Evolutionary conservation across 2,888 invertebrate genomes (phyloP).

Genomic region (Chymomyza caudatula): DNA sequence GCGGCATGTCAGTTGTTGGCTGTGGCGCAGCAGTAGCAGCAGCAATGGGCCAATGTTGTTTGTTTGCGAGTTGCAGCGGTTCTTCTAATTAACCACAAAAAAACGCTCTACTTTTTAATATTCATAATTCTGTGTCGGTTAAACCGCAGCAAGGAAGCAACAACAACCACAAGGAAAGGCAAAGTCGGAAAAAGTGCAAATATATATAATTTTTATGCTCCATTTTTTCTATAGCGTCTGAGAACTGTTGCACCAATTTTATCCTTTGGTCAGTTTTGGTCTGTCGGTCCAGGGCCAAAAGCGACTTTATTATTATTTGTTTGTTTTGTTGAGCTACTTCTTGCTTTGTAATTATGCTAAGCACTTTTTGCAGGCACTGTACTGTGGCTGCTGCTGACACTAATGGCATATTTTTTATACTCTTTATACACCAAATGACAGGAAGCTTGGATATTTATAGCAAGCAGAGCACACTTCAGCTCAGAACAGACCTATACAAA

Average conservation of each 20-base stretch:
- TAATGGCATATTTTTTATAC: neutral
- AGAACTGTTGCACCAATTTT: neutral
- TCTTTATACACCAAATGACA: neutral
- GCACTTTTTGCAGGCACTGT: conserved; percentile 6
- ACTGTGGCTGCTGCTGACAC: neutral
- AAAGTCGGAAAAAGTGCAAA: neutral
- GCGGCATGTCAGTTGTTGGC: neutral
- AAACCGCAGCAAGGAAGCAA: neutral
- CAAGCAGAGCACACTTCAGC: too few relatives aligned
- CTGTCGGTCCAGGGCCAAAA: neutral
- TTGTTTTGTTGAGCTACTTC: conserved; percentile 3
- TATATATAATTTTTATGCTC: neutral
- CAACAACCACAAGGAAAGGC: neutral
- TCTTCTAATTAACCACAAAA: conserved; percentile 19
- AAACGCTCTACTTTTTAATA: conserved; percentile 16
- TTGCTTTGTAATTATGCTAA: conserved; percentile 16
- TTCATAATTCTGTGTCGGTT: conserved; percentile 12
- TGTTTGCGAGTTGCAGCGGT: conserved; percentile 3
- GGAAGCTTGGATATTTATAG: too few relatives aligned
- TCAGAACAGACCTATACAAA: too few relatives aligned
- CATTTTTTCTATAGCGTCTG: neutral
- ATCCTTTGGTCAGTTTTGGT: neutral
- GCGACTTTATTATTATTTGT: neutral
- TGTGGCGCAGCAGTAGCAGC: neutral
- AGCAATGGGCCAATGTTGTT: neutral